Conservation (phyloP, 2,888 invertebrate species). For the Trissonchulus latispiculum region DNA sequence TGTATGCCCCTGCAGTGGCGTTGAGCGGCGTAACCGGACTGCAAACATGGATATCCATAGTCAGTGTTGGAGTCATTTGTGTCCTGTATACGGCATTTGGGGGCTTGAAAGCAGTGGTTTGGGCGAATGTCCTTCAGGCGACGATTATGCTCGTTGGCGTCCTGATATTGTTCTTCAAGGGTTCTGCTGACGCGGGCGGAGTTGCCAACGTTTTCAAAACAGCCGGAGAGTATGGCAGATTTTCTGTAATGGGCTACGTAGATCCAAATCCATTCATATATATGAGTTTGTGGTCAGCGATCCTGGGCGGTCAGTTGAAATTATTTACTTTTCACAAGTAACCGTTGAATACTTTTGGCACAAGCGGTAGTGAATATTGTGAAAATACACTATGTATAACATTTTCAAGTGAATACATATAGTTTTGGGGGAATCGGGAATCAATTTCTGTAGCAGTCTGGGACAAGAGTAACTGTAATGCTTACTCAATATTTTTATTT, state of each 20-base stretch:
- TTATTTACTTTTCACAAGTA: no score
- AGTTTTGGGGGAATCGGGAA: no score
- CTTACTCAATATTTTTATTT: slow-evolving; percentile 33
- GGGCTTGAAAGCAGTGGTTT: slow-evolving; percentile 33
- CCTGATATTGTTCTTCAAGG: slow-evolving; percentile 14
- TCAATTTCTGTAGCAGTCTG: no score
- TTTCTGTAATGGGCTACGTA: not conserved
- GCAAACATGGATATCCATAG: slow-evolving; percentile 4
- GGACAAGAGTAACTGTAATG: no score
- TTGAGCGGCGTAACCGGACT: slow-evolving; percentile 20
- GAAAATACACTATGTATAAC: no score
- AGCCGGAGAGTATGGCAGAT: slow-evolving; percentile 3
- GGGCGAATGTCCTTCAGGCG: slow-evolving; percentile 29
- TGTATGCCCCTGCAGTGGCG: slow-evolving; percentile 23
- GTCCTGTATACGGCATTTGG: slow-evolving; percentile 31
- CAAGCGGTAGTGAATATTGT: no score
- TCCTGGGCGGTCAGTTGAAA: slow-evolving; percentile 29
- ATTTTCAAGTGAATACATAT: no score
- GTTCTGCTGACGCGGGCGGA: slow-evolving; percentile 6
- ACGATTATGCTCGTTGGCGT: slow-evolving; percentile 27
- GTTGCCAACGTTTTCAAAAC: not conserved
- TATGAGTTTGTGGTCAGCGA: slow-evolving; percentile 10
- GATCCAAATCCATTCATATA: slow-evolving; percentile 16
- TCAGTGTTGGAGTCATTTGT: slow-evolving; percentile 27
- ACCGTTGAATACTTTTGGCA: no score